Conservation (phyloP, 1,140 invertebrate species). For the Drosophila albomicans region DNA sequence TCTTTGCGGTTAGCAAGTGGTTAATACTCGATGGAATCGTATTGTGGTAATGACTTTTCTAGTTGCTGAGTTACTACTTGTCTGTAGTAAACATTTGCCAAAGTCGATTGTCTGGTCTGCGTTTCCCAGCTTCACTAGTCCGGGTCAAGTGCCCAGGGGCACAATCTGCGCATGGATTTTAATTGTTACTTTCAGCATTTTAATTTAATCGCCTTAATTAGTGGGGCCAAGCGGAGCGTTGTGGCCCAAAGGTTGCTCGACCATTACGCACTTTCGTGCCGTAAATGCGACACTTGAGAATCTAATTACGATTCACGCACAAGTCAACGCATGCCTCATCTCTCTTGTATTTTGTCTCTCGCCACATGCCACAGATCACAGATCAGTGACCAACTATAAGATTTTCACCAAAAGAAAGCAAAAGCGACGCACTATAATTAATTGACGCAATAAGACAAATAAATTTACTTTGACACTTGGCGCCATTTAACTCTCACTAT, state of each 20-base stretch:
- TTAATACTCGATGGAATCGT: conserved; percentile 7
- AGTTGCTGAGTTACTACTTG: conserved; percentile 14
- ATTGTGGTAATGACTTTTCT: conserved; percentile 35
- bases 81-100: conserved; percentile 21
- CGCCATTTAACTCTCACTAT: conserved; percentile 4
- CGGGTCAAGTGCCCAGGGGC: conserved; percentile 35
- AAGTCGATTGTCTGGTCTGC: conserved; percentile 7
- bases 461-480: conserved; percentile 53
- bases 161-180: conserved; percentile 28
- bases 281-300: conserved; percentile 72
- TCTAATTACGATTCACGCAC: conserved; percentile 56
- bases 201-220: conserved; percentile 54
- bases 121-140: conserved; percentile 10
- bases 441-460: conserved; percentile 41
- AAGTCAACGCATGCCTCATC: neutral
- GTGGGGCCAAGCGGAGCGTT: conserved; percentile 15
- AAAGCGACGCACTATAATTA: conserved; percentile 43
- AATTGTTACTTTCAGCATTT: conserved; percentile 50
- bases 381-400: neutral
- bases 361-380: too few species aligned
- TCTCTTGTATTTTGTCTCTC: neutral
- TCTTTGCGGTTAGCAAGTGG: conserved; percentile 10
- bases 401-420: conserved; percentile 51
- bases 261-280: conserved; percentile 71
- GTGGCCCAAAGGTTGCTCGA: conserved; percentile 55